A percentile compares a stretch with the other conserved stretches of the same genome.
These are phyloP conservation scores for Bombus superbus DNA, from an alignment of 1,140 invertebrate genomes.

Conservation along the genomic window DNA sequence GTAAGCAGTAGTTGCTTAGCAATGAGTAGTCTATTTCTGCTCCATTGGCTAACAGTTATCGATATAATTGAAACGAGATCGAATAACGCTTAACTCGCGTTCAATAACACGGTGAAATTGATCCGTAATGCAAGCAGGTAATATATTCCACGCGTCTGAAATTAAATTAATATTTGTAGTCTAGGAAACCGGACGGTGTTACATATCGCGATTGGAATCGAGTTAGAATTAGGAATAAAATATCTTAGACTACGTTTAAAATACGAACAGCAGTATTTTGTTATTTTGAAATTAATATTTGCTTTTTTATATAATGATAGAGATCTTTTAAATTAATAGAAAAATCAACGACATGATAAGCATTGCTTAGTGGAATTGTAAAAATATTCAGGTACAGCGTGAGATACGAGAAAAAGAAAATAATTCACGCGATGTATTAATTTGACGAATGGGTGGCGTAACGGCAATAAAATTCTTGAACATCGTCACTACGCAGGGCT, in stretches of 20 bases:
- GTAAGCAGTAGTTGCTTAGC: not conserved
- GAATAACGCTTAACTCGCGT: not conserved
- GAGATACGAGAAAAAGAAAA: not conserved
- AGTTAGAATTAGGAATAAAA: not conserved
- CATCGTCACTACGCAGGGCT: not conserved
- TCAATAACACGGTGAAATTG: not conserved
- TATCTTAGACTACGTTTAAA: not conserved
- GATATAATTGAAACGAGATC: not conserved
- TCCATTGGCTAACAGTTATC: not conserved
- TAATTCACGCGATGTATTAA: not conserved
- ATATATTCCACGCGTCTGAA: not conserved
- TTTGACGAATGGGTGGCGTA: not conserved
- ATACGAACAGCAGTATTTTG: not conserved
- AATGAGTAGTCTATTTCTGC: not conserved
- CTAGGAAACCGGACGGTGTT: not conserved
- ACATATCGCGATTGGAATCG: no score
- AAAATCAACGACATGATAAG: not conserved
- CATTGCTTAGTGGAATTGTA: not conserved
- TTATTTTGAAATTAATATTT: not conserved
- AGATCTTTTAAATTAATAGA: not conserved
- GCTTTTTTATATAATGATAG: not conserved
- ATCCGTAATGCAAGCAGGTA: not conserved
- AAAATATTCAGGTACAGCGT: not conserved
- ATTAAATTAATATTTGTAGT: not conserved
- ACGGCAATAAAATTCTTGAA: not conserved